phyloP scores from a whole-genome alignment of 2,113 vertebrate genomes.

The Atherinomorus stipes region DNA sequence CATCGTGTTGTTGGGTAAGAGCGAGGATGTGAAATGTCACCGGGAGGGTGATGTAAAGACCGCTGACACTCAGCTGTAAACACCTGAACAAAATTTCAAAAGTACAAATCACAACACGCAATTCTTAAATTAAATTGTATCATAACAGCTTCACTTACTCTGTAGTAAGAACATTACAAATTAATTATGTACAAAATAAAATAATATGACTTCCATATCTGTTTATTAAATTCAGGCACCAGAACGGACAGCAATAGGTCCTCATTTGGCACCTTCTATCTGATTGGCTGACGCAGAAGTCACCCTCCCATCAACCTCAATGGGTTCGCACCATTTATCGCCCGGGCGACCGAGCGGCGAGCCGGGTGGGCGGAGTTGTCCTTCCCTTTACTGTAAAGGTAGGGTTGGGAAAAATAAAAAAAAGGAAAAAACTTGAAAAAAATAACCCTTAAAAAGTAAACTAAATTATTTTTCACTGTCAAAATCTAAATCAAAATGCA shows the following conservation, averaged over 20 bases:
- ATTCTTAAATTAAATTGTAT: accelerated
- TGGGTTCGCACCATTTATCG: too few species aligned
- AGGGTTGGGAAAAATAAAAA: too few species aligned
- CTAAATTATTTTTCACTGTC: too few species aligned
- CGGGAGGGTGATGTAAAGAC: constrained; percentile 47
- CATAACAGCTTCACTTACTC: accelerated
- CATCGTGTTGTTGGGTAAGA: constrained; percentile 49
- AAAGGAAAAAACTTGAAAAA: too few species aligned
- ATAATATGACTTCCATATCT: accelerated
- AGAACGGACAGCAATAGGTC: accelerated
- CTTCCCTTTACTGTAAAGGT: too few species aligned
- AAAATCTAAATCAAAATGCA: too few species aligned
- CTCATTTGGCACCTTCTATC: neutral
- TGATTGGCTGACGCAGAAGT: constrained; percentile 46
- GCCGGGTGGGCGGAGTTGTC: too few species aligned
- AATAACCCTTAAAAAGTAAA: too few species aligned
- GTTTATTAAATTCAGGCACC: constrained; percentile 34
- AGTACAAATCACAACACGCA: accelerated
- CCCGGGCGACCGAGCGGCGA: too few species aligned
- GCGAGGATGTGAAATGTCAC: constrained; percentile 57
- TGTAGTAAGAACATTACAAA: too few species aligned
- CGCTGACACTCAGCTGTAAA: neutral
- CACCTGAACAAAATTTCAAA: neutral
- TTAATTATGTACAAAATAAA: accelerated
- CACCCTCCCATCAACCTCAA: too few species aligned